A percentile compares a stretch with the other conserved stretches of the same genome.
phyloP scores from a whole-genome alignment of 2,888 invertebrate species.

The Mesorhabditis sp. region DNA sequence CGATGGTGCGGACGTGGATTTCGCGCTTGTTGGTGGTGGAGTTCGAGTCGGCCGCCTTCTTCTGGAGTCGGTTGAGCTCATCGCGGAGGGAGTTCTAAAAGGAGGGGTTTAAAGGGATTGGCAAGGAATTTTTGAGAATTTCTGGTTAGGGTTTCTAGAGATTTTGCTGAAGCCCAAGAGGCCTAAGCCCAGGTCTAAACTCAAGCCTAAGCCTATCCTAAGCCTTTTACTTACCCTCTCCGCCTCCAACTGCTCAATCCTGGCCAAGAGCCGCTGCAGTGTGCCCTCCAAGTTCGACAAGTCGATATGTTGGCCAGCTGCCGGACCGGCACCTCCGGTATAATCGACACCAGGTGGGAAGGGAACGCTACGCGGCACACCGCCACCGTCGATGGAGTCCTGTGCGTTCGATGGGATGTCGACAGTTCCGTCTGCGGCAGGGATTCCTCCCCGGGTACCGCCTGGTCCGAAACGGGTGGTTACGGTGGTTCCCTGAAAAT shows the following conservation, averaged over 20 bases:
- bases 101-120: not conserved
- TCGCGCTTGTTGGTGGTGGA: constrained; percentile 52
- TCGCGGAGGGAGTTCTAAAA: constrained; percentile 52
- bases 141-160: not conserved
- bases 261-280: constrained; percentile 44
- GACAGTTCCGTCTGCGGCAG: constrained; percentile 33
- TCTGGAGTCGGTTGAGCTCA: constrained; percentile 52
- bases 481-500: constrained; percentile 1
- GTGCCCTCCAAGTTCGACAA: constrained; percentile 47
- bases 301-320: constrained; percentile 34
- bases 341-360: constrained; percentile 44
- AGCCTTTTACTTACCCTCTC: constrained; percentile 36
- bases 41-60: constrained; percentile 52
- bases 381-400: constrained; percentile 26
- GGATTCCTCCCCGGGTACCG: constrained; percentile 32
- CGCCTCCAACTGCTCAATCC: constrained; percentile 52
- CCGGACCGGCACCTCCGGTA: constrained; percentile 21
- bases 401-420: constrained; percentile 33
- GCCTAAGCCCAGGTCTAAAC: not conserved
- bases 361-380: constrained; percentile 43
- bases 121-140: not conserved
- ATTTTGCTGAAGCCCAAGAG: not conserved
- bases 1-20: constrained; percentile 50
- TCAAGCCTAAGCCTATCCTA: not conserved
- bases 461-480: constrained; percentile 11